Evolutionary conservation across 1,140 invertebrate species (phyloP).

Genomic region (Lepidurus couesii): DNA sequence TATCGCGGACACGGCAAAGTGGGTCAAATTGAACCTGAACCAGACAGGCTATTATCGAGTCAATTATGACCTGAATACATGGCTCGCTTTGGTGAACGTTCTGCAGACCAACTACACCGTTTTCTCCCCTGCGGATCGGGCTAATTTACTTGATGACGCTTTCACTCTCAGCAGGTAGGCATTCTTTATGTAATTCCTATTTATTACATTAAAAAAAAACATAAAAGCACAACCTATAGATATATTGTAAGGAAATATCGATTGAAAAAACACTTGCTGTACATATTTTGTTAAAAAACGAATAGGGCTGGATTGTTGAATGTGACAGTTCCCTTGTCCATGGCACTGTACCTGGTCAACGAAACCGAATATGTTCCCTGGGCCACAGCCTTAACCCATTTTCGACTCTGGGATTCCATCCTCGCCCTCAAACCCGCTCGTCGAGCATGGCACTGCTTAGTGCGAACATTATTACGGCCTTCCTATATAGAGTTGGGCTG

Average conservation of each 20-base stretch:
- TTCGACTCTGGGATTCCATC: constrained; percentile 60
- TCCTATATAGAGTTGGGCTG: constrained; percentile 58
- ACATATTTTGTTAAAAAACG: constrained; percentile 37
- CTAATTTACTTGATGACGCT: constrained; percentile 68
- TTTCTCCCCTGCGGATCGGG: constrained; percentile 64
- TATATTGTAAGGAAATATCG: too few relatives aligned
- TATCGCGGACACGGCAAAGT: constrained; percentile 50
- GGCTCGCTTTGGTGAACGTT: constrained; percentile 63
- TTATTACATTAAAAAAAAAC: too few relatives aligned
- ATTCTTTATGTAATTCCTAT: constrained; percentile 5
- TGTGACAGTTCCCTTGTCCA: constrained; percentile 58
- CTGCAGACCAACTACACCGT: constrained; percentile 60
- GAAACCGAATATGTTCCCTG: constrained; percentile 69
- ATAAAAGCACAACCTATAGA: too few relatives aligned
- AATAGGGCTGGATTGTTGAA: constrained; percentile 63
- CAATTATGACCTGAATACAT: constrained; percentile 71
- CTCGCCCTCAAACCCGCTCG: constrained; percentile 60
- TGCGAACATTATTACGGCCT: constrained; percentile 55
- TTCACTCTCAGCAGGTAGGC: constrained; percentile 63
- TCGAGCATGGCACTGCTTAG: constrained; percentile 57
- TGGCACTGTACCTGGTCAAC: constrained; percentile 62
- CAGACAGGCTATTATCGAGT: constrained; percentile 81
- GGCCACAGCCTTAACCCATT: constrained; percentile 62
- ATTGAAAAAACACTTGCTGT: constrained; percentile 15
- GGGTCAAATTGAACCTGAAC: constrained; percentile 82